Base-by-base conservation (phyloP, 37 sponge, comb jelly and placozoan genomes). In the Beroe forskalii region DNA sequence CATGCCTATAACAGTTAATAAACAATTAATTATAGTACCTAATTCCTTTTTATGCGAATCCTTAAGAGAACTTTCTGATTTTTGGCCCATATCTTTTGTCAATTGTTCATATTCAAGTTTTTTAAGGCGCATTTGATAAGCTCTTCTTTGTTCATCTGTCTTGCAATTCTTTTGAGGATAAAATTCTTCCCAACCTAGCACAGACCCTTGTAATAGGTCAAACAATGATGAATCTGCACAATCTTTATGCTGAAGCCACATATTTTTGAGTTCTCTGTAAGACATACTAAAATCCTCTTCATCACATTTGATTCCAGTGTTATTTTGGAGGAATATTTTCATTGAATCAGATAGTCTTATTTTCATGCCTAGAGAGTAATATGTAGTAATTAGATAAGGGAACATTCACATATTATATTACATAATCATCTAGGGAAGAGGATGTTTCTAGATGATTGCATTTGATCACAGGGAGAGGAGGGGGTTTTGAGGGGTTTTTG, bases 21-120 rank as follows among this genome's bases (percentile, higher is more conserved):
- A 80, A 43, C 86, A 80, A 25, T 80, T 80, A 9, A 44, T 2
- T 27, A 80, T 48, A 43, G 86, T 38, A 25, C 86, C 42, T 9
- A 80, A 12, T 43, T 80, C 86, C 27, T 25, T 41, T 44, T 80
- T 80, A 24, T 80, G 86, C 37, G 86, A 80, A 35, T 37, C 86
- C 86, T 80, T 25, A 44, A 80, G 27, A 6, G 3, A 42, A 48
- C 12, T 48, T 17, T 48, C 55, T 48, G 55, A 48, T 48, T 48
- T 48, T 48, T 48, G 55, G 6, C 12, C 55, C 55, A 48, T 48
- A 6, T 12, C 55, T 12, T 48, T 48, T 12, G 55, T 48, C 6
- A 48, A 12, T 12, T 48, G 55, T 17, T 48, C 55, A 48, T 48
- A 48, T 12, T 48, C 55, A 48, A 48, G 55, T 48, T 48, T 48